phyloP scores from a whole-genome alignment of 2,888 invertebrate species.

The Digitonthophagus gazella region DNA sequence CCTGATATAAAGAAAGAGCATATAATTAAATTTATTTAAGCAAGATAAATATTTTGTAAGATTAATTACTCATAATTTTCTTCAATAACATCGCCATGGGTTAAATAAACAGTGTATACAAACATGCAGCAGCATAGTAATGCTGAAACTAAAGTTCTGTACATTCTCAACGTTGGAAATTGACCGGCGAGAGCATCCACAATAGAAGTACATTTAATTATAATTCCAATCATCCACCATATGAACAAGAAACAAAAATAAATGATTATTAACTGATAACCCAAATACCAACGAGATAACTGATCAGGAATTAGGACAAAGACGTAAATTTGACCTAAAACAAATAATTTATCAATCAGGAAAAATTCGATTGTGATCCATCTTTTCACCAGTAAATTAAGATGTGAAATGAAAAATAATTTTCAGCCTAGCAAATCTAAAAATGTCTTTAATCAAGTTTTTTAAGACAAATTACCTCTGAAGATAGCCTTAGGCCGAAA shows the following conservation, averaged over 20 bases:
- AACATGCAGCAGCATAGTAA: conserved; percentile 1
- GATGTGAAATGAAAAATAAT: too few species aligned
- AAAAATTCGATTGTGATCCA: too few species aligned
- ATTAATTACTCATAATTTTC: background rate
- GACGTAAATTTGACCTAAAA: conserved; percentile 15
- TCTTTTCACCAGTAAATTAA: too few species aligned
- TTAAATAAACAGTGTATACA: background rate
- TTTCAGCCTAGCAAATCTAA: too few species aligned
- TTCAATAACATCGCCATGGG: background rate
- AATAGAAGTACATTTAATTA: conserved; percentile 10
- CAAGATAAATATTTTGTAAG: background rate
- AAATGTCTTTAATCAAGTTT: too few species aligned
- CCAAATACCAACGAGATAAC: conserved; percentile 13
- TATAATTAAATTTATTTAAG: background rate
- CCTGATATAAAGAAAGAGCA: background rate
- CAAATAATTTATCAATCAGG: too few species aligned
- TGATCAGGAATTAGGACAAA: conserved; percentile 18
- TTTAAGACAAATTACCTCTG: too few species aligned
- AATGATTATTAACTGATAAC: conserved; percentile 8
- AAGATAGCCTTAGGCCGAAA: too few species aligned
- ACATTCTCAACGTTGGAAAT: conserved; percentile 8
- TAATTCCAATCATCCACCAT: conserved; percentile 14
- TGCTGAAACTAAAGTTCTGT: background rate
- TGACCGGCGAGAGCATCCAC: conserved; percentile 17
- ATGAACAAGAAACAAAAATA: conserved; percentile 17